phyloP scores from a whole-genome alignment of 2,797 vertebrate genomes.

The Nannoperca australis region DNA sequence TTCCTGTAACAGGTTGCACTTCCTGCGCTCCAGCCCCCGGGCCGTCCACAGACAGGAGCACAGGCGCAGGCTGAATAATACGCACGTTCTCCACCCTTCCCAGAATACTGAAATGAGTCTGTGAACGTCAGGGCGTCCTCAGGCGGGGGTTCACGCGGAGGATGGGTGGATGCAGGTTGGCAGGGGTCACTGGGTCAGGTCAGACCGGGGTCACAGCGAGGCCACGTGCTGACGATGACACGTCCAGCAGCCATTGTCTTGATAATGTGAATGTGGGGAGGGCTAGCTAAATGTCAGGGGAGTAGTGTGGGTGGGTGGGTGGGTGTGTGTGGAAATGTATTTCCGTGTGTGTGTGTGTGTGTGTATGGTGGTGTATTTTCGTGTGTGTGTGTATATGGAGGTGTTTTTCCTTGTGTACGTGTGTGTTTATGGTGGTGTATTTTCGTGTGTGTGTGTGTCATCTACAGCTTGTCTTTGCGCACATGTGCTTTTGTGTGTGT shows the following conservation, averaged over 20 bases:
- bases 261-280: conserved; percentile 8
- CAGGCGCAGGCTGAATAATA: conserved; percentile 21
- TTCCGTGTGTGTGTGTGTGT: no score
- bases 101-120: conserved; percentile 33
- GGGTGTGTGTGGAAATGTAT: no score
- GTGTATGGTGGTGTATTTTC: no score
- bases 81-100: conserved; percentile 1
- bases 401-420: background rate
- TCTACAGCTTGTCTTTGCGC: background rate
- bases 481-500: background rate
- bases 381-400: no score
- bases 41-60: conserved; percentile 7
- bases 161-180: conserved; percentile 29
- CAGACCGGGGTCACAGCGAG: conserved; percentile 41
- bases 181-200: conserved; percentile 62
- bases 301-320: no score
- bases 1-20: conserved; percentile 55
- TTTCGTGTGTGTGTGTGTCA: background rate
- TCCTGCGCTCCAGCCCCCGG: conserved; percentile 48
- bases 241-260: conserved; percentile 36
- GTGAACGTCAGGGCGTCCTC: conserved; percentile 31
- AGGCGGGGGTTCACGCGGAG: conserved; percentile 32
- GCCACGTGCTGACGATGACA: conserved; percentile 11
- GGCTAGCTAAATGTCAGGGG: background rate
- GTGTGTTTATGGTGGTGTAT: background rate